A percentile compares a stretch with the other conserved stretches of the same genome.
Conservation (phyloP, 2,113 vertebrate genomes). For the Melierax canorus region DNA sequence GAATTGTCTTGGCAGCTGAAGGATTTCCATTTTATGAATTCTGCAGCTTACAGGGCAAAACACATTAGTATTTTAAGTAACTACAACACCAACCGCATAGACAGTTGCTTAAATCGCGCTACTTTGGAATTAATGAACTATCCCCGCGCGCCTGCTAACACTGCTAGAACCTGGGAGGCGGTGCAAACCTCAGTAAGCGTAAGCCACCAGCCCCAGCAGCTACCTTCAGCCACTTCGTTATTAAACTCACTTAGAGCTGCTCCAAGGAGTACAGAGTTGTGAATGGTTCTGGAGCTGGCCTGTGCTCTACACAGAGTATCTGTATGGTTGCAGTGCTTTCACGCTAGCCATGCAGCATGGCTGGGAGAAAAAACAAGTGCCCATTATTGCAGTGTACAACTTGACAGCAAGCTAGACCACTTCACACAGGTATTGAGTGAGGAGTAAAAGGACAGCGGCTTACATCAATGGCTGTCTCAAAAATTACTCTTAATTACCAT, state of each 20-base stretch:
- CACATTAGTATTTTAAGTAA: background rate
- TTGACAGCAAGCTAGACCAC: background rate
- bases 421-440: background rate
- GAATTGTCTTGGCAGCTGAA: background rate
- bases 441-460: background rate
- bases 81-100: background rate
- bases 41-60: background rate
- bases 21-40: background rate
- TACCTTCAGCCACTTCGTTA: background rate
- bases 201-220: background rate
- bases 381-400: background rate
- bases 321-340: background rate
- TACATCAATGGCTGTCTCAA: background rate
- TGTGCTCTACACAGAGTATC: background rate
- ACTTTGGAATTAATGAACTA: background rate
- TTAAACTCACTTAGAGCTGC: background rate
- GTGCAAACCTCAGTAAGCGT: background rate
- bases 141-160: fast-evolving
- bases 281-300: background rate
- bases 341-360: background rate
- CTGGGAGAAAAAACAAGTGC: background rate
- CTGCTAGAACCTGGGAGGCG: background rate
- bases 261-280: background rate
- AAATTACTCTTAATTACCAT: background rate
- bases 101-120: background rate